Conservation (phyloP, 2,888 invertebrate species). For the Taenaris catops region DNA sequence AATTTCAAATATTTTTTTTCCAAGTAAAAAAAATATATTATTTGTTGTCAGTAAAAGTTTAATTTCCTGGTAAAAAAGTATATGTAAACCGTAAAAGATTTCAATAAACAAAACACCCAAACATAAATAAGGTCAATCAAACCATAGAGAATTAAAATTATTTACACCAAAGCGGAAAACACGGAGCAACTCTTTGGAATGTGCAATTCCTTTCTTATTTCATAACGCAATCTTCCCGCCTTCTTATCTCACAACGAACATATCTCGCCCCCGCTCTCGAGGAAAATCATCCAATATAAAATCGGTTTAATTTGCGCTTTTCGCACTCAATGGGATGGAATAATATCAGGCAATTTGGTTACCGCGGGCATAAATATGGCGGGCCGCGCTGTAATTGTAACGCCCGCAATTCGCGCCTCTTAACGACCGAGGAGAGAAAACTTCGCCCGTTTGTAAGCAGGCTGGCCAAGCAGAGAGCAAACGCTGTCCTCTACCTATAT, state of each 20-base stretch:
- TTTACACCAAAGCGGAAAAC: constrained; percentile 52
- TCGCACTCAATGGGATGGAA: constrained; percentile 80
- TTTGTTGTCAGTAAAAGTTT: too few species aligned
- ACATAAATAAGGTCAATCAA: constrained; percentile 32
- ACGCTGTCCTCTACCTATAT: constrained; percentile 18
- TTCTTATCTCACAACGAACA: constrained; percentile 75
- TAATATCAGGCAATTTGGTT: constrained; percentile 80
- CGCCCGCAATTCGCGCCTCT: constrained; percentile 77
- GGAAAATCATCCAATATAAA: constrained; percentile 80
- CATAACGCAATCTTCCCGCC: constrained; percentile 76
- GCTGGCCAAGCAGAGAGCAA: constrained; percentile 38
- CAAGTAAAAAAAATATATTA: too few species aligned
- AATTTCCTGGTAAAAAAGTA: too few species aligned
- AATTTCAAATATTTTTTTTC: too few species aligned
- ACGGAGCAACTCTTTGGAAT: constrained; percentile 62
- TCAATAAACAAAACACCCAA: constrained; percentile 8
- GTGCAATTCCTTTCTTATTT: constrained; percentile 75
- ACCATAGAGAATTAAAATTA: constrained; percentile 33
- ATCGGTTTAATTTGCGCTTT: constrained; percentile 81
- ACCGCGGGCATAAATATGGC: constrained; percentile 79
- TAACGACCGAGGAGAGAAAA: constrained; percentile 74
- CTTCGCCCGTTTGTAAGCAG: constrained; percentile 65
- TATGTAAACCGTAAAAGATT: neutral
- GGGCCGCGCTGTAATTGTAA: constrained; percentile 76
- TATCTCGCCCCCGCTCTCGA: constrained; percentile 72